Evolutionary conservation across 2,113 vertebrate genomes (phyloP), one percentile per base, ranked within the genome.

Genomic region (Tupaia tana): DNA sequence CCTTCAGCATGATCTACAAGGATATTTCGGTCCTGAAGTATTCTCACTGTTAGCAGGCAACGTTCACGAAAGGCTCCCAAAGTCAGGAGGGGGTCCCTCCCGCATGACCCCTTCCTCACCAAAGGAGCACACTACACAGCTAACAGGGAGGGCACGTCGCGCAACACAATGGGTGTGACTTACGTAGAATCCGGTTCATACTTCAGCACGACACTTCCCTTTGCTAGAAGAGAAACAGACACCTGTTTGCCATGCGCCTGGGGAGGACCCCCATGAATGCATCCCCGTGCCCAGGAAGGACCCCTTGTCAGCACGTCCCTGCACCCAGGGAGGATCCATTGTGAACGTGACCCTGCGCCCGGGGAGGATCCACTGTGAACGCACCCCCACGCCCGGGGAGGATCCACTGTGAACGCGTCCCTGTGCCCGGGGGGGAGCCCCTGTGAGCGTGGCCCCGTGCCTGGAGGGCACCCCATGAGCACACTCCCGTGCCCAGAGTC

Each of bases 131-230:
- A 13, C 18, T 31, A 34, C 31, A 31, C 9, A 4, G 25, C 73
- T 25, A 71, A n/a, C 27, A 25, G 29, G 75, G 27, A 2, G 2
- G 25, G 14, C 25, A 19, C 61, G 11, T 43, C 10, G 18, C 9
- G n/a, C 6, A 29, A 61, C 15, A 24, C 25, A 52, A n/a, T 1
- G 64, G 0, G 10, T 0, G 25, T 29, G 92, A 98, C 99, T 99
- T 98, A 99, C 99, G 98, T 91, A 67, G 99, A 97, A 95, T 99
- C 99, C 9, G 99, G 99, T 92, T 99, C 98, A 0, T 99, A 99
- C 98, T 99, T 99, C 97, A 99, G 96, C 95, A 99, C 99, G 54
- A 99, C 98, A 94, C 99, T 99, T 15, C 99, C 99, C 99, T 99
- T 99, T 0, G 95, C 99, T 99, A 95, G 0, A 97, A 92, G 56